Evolutionary conservation across 2,797 vertebrate species (phyloP).

Genomic region (Artibeus lituratus): DNA sequence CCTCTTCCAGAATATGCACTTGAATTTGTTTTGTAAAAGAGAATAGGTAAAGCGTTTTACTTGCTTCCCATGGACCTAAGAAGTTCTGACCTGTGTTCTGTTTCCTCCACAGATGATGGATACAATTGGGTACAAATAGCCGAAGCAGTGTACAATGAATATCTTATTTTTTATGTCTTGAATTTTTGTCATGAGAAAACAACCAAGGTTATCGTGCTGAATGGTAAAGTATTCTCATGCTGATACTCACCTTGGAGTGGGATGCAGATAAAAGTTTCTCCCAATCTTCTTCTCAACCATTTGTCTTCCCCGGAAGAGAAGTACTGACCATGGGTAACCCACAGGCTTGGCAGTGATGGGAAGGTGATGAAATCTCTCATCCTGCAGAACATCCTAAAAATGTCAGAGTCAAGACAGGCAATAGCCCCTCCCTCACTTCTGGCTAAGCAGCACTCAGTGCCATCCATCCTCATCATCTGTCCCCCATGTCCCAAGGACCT

Average conservation of each 20-base stretch:
- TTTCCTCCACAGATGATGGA: slow-evolving; percentile 40
- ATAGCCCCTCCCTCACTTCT: no score
- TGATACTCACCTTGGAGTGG: background rate
- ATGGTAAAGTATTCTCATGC: background rate
- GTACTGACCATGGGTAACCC: background rate
- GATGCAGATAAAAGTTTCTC: no score
- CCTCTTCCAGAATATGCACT: background rate
- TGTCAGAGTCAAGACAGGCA: background rate
- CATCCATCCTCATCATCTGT: rapidly evolving
- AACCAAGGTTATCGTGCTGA: no score
- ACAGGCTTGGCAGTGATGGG: background rate
- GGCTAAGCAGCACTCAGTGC: background rate
- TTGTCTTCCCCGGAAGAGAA: background rate
- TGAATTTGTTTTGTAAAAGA: background rate
- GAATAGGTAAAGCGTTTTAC: background rate
- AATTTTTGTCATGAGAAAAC: no score
- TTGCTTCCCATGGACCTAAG: background rate
- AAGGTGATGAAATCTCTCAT: background rate
- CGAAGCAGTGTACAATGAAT: no score
- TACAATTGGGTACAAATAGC: no score
- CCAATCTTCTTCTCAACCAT: no score
- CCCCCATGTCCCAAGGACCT: background rate
- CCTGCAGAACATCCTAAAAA: background rate
- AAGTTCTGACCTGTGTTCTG: slow-evolving; percentile 13
- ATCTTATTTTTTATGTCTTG: no score